phyloP scores from a whole-genome alignment of 1,140 invertebrate species.

The Drosophila azteca region DNA sequence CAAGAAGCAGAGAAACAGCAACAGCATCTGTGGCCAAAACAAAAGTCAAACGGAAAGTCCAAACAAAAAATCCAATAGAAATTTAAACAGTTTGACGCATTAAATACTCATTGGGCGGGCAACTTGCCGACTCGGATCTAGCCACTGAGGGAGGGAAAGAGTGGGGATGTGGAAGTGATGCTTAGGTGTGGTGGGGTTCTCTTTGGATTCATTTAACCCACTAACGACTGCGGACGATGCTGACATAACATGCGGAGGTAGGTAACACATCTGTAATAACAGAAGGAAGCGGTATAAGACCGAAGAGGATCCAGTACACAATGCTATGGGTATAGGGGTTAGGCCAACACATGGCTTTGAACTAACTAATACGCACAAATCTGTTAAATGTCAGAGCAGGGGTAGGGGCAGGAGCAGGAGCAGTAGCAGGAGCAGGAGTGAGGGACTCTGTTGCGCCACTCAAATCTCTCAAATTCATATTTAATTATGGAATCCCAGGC shows the following conservation, averaged over 20 bases:
- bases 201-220: slow-evolving; percentile 12
- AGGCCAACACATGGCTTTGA: not conserved
- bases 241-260: slow-evolving; percentile 32
- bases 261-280: not conserved
- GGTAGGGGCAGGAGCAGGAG: no score
- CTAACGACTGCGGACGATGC: slow-evolving; percentile 4
- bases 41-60: slow-evolving; percentile 72
- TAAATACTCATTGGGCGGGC: slow-evolving; percentile 74
- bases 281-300: no score
- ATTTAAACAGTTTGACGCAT: slow-evolving; percentile 82
- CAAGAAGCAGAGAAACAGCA: slow-evolving; percentile 37
- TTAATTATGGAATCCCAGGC: slow-evolving; percentile 60
- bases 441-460: slow-evolving; percentile 24
- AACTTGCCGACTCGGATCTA: slow-evolving; percentile 35
- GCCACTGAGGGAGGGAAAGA: slow-evolving; percentile 4
- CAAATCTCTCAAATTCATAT: slow-evolving; percentile 60
- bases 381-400: slow-evolving; percentile 57
- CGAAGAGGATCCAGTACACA: no score
- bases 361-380: slow-evolving; percentile 49
- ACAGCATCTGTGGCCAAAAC: slow-evolving; percentile 70
- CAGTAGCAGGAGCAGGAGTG: no score
- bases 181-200: slow-evolving; percentile 3
- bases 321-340: no score
- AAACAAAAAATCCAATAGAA: slow-evolving; percentile 78
- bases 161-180: not conserved